These are phyloP conservation scores for Motacilla tschutschensis DNA, from an alignment of 2,113 vertebrate species.

Conservation along the genomic window DNA sequence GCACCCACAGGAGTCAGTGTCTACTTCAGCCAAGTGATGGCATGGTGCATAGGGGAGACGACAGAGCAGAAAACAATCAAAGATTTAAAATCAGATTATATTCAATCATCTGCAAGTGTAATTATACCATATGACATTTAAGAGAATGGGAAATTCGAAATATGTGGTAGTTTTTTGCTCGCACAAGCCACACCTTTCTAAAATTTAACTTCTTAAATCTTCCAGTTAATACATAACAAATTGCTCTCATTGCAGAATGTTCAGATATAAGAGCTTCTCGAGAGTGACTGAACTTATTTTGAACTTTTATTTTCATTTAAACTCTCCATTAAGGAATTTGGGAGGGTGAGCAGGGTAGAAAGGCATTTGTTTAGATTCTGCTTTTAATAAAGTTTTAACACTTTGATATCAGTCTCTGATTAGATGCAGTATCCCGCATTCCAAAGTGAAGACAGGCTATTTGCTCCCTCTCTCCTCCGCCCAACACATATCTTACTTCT, in stretches of 20 bases:
- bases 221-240: conserved; percentile 59
- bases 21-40: neutral
- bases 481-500: neutral
- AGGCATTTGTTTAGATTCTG: conserved; percentile 67
- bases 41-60: neutral
- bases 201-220: conserved; percentile 38
- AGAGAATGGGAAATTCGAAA: neutral
- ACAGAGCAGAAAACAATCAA: neutral
- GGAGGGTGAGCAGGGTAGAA: conserved; percentile 53
- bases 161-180: neutral
- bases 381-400: conserved; percentile 63
- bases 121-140: neutral
- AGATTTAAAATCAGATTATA: neutral
- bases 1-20: neutral
- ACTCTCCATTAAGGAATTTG: conserved; percentile 66
- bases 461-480: neutral
- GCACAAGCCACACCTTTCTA: conserved; percentile 8
- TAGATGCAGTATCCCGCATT: neutral
- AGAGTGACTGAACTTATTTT: conserved; percentile 72
- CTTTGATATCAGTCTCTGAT: conserved; percentile 46
- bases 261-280: conserved; percentile 46
- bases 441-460: conserved; percentile 11
- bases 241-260: conserved; percentile 12
- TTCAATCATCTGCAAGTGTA: neutral
- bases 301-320: conserved; percentile 75